A percentile compares a stretch with the other conserved stretches of the same genome.
These are phyloP conservation scores for Cervus canadensis DNA, from an alignment of 2,113 vertebrate species.

Conservation along the genomic window DNA sequence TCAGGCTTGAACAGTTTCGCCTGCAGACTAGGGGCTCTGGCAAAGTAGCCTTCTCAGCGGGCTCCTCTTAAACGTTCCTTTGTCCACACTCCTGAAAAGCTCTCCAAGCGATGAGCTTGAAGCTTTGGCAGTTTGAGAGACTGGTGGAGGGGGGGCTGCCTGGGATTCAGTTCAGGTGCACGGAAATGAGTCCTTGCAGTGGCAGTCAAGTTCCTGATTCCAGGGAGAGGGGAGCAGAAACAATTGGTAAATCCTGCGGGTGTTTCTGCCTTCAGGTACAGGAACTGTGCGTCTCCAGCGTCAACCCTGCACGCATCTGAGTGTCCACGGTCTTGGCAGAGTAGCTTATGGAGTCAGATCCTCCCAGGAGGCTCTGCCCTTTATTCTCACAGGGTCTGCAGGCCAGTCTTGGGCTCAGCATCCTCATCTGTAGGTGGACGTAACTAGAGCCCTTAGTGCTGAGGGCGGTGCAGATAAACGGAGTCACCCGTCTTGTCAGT, in stretches of 20 bases:
- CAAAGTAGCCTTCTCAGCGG: neutral
- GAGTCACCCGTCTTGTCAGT: neutral
- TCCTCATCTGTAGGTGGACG: neutral
- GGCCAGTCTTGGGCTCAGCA: neutral
- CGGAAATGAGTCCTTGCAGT: neutral
- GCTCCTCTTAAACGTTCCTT: neutral
- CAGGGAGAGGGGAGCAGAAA: neutral
- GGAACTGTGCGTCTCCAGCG: neutral
- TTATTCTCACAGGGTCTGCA: neutral
- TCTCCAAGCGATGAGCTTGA: neutral
- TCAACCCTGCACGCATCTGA: rapidly evolving
- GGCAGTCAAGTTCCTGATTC: neutral
- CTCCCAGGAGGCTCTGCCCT: neutral
- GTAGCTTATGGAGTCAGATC: neutral
- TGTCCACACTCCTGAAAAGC: neutral
- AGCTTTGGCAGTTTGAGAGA: neutral
- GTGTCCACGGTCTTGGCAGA: neutral
- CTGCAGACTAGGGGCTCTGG: neutral
- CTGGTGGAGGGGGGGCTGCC: too few relatives aligned
- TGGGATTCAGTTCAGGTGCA: neutral
- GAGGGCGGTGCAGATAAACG: rapidly evolving
- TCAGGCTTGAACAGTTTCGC: neutral
- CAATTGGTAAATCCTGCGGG: neutral
- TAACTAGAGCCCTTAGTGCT: neutral
- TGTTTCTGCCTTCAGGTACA: rapidly evolving